A percentile compares a stretch with the other conserved stretches of the same genome.
These are phyloP conservation scores for Agapostemon virescens DNA, from an alignment of 2,888 invertebrate genomes.

Conservation along the genomic window DNA sequence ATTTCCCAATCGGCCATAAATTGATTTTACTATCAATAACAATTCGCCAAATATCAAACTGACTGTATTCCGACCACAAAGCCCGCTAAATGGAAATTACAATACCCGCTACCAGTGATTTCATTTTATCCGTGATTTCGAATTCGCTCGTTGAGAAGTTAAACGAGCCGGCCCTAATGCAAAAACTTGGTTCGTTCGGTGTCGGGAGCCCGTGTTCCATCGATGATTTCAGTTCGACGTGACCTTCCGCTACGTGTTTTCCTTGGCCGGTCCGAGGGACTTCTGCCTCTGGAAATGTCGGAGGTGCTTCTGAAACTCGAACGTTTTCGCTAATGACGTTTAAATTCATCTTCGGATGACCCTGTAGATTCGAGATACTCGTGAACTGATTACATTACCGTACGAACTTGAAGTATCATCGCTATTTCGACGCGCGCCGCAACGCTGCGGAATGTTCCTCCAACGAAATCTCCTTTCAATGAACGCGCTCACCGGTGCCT, in stretches of 20 bases:
- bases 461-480: conserved; percentile 60
- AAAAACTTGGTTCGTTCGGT: not conserved
- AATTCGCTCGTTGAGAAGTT: not conserved
- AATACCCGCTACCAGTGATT: not conserved
- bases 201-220: not conserved
- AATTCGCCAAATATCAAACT: not conserved
- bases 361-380: not conserved
- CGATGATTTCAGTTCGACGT: not conserved
- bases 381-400: conserved; percentile 17
- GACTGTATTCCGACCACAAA: not conserved
- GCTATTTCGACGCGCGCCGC: conserved; percentile 12
- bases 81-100: not conserved
- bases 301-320: conserved; percentile 7
- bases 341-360: conserved; percentile 12
- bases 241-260: conserved; percentile 1
- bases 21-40: not conserved
- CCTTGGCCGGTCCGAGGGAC: not conserved
- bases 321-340: conserved; percentile 6
- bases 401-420: conserved; percentile 6
- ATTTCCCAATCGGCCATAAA: not conserved
- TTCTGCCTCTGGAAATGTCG: not conserved
- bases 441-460: conserved; percentile 32
- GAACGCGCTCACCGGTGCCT: conserved; percentile 48
- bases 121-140: not conserved
- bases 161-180: not conserved